A percentile compares a stretch with the other conserved stretches of the same genome.
These are phyloP conservation scores for Cynaeus angustus DNA, from an alignment of 2,888 invertebrate species.

Conservation along the genomic window DNA sequence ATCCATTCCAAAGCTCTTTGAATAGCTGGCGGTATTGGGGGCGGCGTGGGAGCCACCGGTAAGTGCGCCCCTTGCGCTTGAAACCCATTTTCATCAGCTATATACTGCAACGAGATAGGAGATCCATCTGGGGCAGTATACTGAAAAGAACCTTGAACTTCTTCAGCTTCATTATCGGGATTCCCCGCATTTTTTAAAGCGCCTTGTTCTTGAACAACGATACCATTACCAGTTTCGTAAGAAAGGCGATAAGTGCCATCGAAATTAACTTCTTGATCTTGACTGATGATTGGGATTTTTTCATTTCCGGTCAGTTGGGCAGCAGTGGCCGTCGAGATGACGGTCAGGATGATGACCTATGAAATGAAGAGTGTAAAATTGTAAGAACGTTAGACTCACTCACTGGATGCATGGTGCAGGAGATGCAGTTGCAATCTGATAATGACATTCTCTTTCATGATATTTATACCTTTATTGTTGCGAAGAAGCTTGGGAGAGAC, in stretches of 20 bases:
- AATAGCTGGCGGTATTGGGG: constrained; percentile 82
- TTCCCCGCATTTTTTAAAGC: constrained; percentile 62
- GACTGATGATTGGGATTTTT: constrained; percentile 61
- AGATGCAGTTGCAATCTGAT: constrained; percentile 43
- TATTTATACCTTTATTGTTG: constrained; percentile 49
- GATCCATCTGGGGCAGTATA: constrained; percentile 61
- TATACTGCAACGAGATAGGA: constrained; percentile 73
- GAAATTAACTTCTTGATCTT: constrained; percentile 69
- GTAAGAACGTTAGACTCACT: constrained; percentile 11
- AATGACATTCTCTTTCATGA: constrained; percentile 40
- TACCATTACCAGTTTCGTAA: constrained; percentile 75
- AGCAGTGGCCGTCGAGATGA: constrained; percentile 53
- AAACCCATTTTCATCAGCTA: constrained; percentile 82
- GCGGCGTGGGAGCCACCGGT: constrained; percentile 75
- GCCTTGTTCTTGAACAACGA: constrained; percentile 69
- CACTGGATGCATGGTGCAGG: constrained; percentile 49
- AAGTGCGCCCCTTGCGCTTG: constrained; percentile 77
- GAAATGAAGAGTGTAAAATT: constrained; percentile 16
- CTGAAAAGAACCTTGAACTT: constrained; percentile 58
- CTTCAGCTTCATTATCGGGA: constrained; percentile 62
- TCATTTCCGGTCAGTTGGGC: constrained; percentile 57
- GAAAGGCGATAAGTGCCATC: constrained; percentile 71
- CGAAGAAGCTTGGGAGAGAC: constrained; percentile 25
- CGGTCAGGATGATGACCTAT: constrained; percentile 6
- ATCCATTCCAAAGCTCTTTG: constrained; percentile 79